phyloP scores from a whole-genome alignment of 2,113 vertebrate genomes.

The Dasyprocta punctata region DNA sequence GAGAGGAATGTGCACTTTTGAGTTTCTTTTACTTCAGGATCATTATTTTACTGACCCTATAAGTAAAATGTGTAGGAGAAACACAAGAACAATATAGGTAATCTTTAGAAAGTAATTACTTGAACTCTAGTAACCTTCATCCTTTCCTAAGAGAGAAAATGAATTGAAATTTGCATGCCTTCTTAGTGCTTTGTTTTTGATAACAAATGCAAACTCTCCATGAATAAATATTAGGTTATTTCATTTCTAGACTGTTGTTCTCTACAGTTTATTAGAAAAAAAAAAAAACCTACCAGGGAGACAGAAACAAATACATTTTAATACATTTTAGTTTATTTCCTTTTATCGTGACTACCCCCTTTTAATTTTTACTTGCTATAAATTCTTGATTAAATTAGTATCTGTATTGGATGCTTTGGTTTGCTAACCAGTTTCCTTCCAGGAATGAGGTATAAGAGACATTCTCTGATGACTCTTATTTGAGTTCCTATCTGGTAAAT shows the following conservation, averaged over 20 bases:
- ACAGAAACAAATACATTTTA: neutral
- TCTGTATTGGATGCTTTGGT: neutral
- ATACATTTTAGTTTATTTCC: neutral
- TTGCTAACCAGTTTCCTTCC: neutral
- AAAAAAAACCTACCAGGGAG: neutral
- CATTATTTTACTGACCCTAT: neutral
- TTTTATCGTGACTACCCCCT: neutral
- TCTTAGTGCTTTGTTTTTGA: neutral
- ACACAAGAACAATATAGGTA: neutral
- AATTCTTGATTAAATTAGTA: neutral
- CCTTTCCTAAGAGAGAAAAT: neutral
- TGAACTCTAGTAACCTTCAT: constrained; percentile 17
- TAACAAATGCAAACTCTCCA: neutral
- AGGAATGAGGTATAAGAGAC: neutral
- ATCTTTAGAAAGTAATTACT: neutral
- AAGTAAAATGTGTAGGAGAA: neutral
- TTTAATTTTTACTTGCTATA: constrained; percentile 10
- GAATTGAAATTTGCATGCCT: neutral
- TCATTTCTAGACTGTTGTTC: neutral
- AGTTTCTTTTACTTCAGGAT: neutral
- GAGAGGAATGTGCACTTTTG: neutral
- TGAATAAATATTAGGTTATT: constrained; percentile 32
- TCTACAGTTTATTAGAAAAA: neutral
- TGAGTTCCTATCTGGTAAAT: neutral
- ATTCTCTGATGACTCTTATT: neutral